A percentile compares a stretch with the other conserved stretches of the same genome.
These are phyloP conservation scores for Ficedula albicollis DNA, from an alignment of 2,797 vertebrate species.

Conservation along the genomic window DNA sequence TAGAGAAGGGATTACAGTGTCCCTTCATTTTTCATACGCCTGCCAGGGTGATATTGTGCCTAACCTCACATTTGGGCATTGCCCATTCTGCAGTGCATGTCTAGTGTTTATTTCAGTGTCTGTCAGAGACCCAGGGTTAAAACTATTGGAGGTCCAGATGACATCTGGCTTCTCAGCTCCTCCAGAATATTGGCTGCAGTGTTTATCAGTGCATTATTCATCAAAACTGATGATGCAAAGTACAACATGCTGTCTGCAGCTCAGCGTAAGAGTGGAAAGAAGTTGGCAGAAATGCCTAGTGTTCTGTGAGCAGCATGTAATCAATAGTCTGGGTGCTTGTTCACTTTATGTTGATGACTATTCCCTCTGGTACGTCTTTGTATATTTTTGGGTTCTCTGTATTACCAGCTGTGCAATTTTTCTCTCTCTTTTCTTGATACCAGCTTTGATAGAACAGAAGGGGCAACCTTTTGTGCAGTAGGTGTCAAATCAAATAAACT, in stretches of 20 bases:
- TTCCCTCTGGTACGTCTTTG: conserved; percentile 80
- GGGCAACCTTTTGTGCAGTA: conserved; percentile 70
- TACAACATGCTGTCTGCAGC: conserved; percentile 82
- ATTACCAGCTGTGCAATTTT: conserved; percentile 79
- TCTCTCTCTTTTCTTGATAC: conserved; percentile 71
- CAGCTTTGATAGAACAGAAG: conserved; percentile 76
- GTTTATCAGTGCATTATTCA: conserved; percentile 85
- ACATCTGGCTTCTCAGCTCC: conserved; percentile 83
- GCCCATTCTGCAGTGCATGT: not conserved
- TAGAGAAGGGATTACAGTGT: not conserved
- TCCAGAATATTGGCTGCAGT: conserved; percentile 80
- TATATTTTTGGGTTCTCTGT: conserved; percentile 82
- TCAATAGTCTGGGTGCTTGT: conserved; percentile 83
- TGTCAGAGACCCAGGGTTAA: conserved; percentile 81
- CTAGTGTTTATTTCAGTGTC: conserved; percentile 66
- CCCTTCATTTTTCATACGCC: conserved; percentile 4
- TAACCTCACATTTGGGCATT: conserved; percentile 28
- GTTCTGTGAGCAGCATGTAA: conserved; percentile 82
- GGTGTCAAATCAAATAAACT: conserved; percentile 77
- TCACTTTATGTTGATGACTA: conserved; percentile 81
- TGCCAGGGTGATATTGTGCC: conserved; percentile 3
- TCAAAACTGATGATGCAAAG: conserved; percentile 85
- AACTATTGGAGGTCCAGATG: conserved; percentile 81
- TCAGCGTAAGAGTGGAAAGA: conserved; percentile 74
- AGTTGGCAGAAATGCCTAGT: conserved; percentile 81